Evolutionary conservation across 2,797 vertebrate genomes (phyloP).

Genomic region (Intellagama lesueurii): DNA sequence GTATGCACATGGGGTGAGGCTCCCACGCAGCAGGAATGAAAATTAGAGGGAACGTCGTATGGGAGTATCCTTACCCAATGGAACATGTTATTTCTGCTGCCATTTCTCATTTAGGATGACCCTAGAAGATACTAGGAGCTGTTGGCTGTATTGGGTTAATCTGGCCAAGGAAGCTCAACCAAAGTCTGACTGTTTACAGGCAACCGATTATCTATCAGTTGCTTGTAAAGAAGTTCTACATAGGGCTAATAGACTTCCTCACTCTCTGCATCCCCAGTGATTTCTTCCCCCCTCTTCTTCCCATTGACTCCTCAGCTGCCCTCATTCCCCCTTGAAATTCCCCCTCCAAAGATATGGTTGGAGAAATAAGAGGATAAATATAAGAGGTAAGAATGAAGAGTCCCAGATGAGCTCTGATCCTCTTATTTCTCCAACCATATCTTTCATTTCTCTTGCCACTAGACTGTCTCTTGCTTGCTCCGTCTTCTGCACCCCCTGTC

Average conservation of each 20-base stretch:
- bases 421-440: background rate
- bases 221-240: background rate
- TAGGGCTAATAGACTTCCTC: background rate
- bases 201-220: background rate
- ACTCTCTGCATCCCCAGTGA: background rate
- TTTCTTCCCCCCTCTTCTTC: background rate
- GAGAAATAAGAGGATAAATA: too few species aligned
- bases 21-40: too few species aligned
- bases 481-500: background rate
- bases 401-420: too few species aligned
- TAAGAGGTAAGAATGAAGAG: too few species aligned
- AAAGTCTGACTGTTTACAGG: background rate
- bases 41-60: background rate
- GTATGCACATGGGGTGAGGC: too few species aligned
- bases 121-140: background rate
- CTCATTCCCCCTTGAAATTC: too few species aligned
- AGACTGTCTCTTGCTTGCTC: background rate
- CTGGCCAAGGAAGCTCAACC: background rate
- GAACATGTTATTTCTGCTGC: background rate
- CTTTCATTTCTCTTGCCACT: background rate
- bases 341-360: too few species aligned
- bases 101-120: background rate
- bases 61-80: background rate
- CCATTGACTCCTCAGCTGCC: background rate
- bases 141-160: background rate